Evolutionary conservation across 2,888 invertebrate species (phyloP).

Genomic region (Nudaria mundana): DNA sequence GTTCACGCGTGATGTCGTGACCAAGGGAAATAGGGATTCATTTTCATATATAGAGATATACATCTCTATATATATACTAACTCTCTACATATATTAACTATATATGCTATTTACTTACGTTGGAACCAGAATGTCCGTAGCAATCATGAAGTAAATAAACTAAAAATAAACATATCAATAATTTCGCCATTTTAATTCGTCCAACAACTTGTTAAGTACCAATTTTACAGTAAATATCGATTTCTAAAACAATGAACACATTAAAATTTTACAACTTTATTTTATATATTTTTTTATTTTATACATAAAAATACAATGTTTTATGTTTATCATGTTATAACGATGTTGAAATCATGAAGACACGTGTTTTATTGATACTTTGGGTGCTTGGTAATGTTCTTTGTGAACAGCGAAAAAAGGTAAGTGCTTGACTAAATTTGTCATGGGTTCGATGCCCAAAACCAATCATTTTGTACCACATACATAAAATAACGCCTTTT

Average conservation of each 20-base stretch:
- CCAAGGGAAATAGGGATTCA: no score
- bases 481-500: no score
- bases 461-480: no score
- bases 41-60: no score
- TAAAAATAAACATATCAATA: constrained; percentile 4
- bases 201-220: not conserved
- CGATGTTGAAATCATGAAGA: constrained; percentile 33
- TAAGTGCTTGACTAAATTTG: constrained; percentile 15
- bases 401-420: constrained; percentile 24
- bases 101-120: not conserved
- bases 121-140: constrained; percentile 1
- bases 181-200: constrained; percentile 5
- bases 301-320: constrained; percentile 14
- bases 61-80: no score
- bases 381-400: constrained; percentile 20
- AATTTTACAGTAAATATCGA: not conserved
- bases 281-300: constrained; percentile 15
- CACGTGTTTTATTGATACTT: constrained; percentile 26
- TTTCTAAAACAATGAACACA: not conserved
- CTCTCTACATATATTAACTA: no score
- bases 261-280: constrained; percentile 6
- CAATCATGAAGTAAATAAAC: constrained; percentile 8
- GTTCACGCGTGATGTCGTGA: no score
- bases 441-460: no score
- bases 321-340: constrained; percentile 11